phyloP scores from a whole-genome alignment of 2,797 vertebrate genomes.

The Liasis olivaceus region DNA sequence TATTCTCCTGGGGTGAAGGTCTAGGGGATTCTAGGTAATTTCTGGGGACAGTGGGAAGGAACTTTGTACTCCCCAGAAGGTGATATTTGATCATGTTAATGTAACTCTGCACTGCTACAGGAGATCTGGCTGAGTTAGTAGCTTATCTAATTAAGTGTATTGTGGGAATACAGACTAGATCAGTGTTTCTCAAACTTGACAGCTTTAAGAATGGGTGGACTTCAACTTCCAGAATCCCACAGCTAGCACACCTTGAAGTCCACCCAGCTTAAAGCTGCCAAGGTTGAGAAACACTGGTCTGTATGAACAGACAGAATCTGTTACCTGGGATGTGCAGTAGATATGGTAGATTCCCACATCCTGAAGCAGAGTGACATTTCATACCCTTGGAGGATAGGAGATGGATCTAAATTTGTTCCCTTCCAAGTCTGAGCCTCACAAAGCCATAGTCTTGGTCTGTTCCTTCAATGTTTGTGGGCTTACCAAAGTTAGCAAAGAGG shows the following conservation, averaged over 20 bases:
- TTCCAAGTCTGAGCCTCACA: neutral
- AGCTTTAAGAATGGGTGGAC: too few relatives aligned
- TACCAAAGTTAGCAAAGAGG: neutral
- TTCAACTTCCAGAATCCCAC: too few relatives aligned
- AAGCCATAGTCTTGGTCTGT: neutral
- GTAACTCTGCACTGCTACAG: neutral
- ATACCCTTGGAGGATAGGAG: neutral
- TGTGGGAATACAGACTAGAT: neutral
- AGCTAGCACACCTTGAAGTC: too few relatives aligned
- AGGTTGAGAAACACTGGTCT: too few relatives aligned
- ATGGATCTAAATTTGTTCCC: neutral
- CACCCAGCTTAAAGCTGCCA: too few relatives aligned
- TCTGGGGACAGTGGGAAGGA: neutral
- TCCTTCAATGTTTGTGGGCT: neutral
- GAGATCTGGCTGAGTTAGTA: neutral
- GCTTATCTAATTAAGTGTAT: neutral
- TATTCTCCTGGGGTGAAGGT: neutral
- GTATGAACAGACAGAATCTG: neutral
- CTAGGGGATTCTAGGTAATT: neutral
- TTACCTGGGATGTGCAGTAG: neutral
- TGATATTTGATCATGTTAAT: neutral
- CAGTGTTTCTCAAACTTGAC: too few relatives aligned
- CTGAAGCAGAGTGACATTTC: neutral
- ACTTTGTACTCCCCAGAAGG: neutral
- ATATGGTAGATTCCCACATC: neutral